Conservation (phyloP, 2,113 vertebrate species). For the human (Homo sapiens) region GRCh38 chr3:120607001-120607500, state of each 20-base stretch:
- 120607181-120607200: not conserved
- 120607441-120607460: not conserved
- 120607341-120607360: not conserved
- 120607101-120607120: too few relatives aligned
- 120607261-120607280: not conserved
- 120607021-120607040: too few relatives aligned
- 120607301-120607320: not conserved
- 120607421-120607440: not conserved
- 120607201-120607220: not conserved
- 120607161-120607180: not conserved
- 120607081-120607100: too few relatives aligned
- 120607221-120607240: not conserved
- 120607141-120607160: not conserved
- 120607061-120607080: too few relatives aligned
- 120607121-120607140: too few relatives aligned
- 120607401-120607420: not conserved
- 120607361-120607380: not conserved
- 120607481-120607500: not conserved
- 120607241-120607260: not conserved
- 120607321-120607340: not conserved
- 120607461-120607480: not conserved
- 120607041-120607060: too few relatives aligned
- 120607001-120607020: too few relatives aligned
- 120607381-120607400: not conserved
- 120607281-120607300: not conserved